Percentiles rank a stretch among this genome's conserved stretches.
phyloP scores from a whole-genome alignment of 2,888 invertebrate genomes.

The Paralinhomoeus sp. region DNA sequence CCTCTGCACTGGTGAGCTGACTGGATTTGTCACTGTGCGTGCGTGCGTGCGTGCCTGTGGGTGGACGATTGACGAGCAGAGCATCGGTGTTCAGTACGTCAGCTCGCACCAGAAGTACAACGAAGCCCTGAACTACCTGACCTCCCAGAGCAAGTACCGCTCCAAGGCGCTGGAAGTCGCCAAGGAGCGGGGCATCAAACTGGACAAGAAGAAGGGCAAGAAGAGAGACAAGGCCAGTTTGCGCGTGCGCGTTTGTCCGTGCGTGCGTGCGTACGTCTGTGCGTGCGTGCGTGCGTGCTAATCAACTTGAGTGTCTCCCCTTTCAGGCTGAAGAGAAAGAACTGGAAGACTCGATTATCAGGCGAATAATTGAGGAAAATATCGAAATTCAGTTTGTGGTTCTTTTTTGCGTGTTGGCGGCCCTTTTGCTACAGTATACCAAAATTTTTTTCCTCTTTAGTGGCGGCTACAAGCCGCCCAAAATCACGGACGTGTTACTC shows the following conservation, averaged over 20 bases:
- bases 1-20: too few species aligned
- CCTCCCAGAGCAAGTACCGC: constrained; percentile 63
- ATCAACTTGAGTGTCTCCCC: constrained; percentile 1
- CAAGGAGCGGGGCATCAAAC: constrained; percentile 36
- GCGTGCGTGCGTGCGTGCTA: neutral
- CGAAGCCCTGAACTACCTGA: constrained; percentile 59
- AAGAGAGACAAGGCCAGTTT: constrained; percentile 10
- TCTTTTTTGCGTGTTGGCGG: too few species aligned
- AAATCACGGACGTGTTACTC: too few species aligned
- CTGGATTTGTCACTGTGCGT: constrained; percentile 1
- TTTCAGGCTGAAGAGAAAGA: constrained; percentile 37
- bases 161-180: constrained; percentile 38
- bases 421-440: too few species aligned
- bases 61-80: too few species aligned
- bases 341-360: constrained; percentile 51
- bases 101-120: constrained; percentile 36
- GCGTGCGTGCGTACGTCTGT: neutral
- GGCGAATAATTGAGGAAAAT: constrained; percentile 57
- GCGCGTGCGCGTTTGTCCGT: neutral
- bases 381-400: constrained; percentile 50
- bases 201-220: constrained; percentile 23
- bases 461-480: too few species aligned
- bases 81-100: constrained; percentile 25
- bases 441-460: too few species aligned
- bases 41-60: too few species aligned